These are phyloP conservation scores for Cataglyphis cursor DNA, from an alignment of 2,888 invertebrate genomes.

Conservation along the genomic window DNA sequence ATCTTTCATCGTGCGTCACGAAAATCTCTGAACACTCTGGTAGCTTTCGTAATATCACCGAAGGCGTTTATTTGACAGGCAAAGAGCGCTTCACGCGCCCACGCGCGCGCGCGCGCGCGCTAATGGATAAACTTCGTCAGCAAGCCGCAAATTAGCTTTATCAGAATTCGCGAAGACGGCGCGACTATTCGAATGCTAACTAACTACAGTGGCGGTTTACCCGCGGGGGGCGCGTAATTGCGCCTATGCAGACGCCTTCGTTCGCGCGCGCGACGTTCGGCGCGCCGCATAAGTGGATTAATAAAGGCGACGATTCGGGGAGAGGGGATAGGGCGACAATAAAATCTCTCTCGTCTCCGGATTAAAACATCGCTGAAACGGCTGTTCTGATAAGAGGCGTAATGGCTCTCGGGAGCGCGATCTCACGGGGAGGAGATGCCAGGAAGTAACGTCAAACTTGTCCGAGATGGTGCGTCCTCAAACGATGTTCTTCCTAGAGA, in stretches of 20 bases:
- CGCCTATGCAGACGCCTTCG: slow-evolving; percentile 57
- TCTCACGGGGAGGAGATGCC: slow-evolving; percentile 17
- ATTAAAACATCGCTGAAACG: slow-evolving; percentile 22
- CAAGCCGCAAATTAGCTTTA: slow-evolving; percentile 55
- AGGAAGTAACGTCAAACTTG: slow-evolving; percentile 9
- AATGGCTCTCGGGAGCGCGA: slow-evolving; percentile 53
- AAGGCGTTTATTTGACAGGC: slow-evolving; percentile 30
- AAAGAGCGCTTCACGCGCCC: slow-evolving; percentile 17
- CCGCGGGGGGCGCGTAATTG: slow-evolving; percentile 60
- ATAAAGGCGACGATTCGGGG: slow-evolving; percentile 40
- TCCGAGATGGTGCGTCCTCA: slow-evolving; percentile 14
- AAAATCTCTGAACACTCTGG: slow-evolving; percentile 23
- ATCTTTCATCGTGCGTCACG: neutral
- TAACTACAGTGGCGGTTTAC: slow-evolving; percentile 57
- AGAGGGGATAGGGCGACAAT: slow-evolving; percentile 40
- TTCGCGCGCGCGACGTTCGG: slow-evolving; percentile 33
- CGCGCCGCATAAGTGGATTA: slow-evolving; percentile 61
- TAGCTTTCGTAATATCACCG: slow-evolving; percentile 15
- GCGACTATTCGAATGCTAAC: slow-evolving; percentile 65
- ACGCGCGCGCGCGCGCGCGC: neutral
- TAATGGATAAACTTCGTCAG: slow-evolving; percentile 55
- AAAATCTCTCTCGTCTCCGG: slow-evolving; percentile 60
- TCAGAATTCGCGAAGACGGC: slow-evolving; percentile 44
- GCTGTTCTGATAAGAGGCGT: slow-evolving; percentile 51
- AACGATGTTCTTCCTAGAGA: slow-evolving; percentile 23